These are phyloP conservation scores for Acromyrmex charruanus DNA, from an alignment of 1,140 invertebrate species.

Conservation along the genomic window DNA sequence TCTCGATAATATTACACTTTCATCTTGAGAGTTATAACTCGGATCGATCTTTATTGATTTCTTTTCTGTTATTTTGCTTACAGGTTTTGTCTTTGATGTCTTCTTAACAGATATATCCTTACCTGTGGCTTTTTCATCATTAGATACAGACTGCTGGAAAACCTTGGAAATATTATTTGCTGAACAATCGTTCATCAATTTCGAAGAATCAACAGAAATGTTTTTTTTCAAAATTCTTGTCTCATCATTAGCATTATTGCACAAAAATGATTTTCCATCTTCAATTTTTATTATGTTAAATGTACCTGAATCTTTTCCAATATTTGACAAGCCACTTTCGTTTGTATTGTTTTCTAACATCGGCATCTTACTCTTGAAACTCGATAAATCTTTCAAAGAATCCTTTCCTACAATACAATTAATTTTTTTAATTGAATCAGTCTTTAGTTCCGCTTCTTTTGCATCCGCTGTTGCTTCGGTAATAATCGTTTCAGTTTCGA, in stretches of 20 bases:
- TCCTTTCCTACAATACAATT: background rate
- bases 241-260: background rate
- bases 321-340: background rate
- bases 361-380: background rate
- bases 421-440: background rate
- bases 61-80: constrained; percentile 29
- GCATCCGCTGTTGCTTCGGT: background rate
- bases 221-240: constrained; percentile 18
- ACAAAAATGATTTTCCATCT: background rate
- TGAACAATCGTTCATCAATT: background rate
- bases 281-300: background rate
- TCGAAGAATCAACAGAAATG: background rate
- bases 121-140: background rate
- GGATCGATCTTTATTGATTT: background rate
- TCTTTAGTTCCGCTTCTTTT: background rate
- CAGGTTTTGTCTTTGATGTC: background rate
- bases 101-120: background rate
- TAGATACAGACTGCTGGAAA: background rate
- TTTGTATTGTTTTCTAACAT: background rate
- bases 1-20: constrained; percentile 33
- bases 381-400: background rate
- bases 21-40: background rate
- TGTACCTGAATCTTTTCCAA: background rate
- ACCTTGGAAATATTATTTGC: background rate
- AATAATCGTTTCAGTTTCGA: background rate